These are phyloP conservation scores for Cylas formicarius DNA, from an alignment of 1,140 invertebrate species.

Conservation along the genomic window DNA sequence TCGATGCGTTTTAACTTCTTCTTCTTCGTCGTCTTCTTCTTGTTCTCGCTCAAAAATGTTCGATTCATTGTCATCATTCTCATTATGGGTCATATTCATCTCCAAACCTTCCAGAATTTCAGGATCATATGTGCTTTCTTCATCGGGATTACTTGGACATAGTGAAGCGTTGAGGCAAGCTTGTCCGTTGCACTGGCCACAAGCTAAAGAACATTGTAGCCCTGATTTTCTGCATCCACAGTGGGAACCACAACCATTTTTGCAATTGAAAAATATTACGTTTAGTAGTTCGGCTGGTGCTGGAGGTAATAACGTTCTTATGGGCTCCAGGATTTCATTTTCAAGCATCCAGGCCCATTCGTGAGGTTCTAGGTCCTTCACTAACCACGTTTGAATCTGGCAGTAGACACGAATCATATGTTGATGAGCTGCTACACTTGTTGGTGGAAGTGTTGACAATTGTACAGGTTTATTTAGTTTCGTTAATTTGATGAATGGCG, in stretches of 20 bases:
- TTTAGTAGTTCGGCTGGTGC: slow-evolving; percentile 35
- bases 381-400: too few relatives aligned
- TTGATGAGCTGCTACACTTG: too few relatives aligned
- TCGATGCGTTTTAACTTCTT: too few relatives aligned
- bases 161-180: too few relatives aligned
- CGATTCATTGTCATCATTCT: slow-evolving; percentile 6
- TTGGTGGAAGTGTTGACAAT: too few relatives aligned
- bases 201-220: slow-evolving; percentile 18
- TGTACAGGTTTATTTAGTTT: too few relatives aligned
- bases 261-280: slow-evolving; percentile 18
- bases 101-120: slow-evolving; percentile 12
- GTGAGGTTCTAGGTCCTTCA: too few relatives aligned
- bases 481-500: too few relatives aligned
- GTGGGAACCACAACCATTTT: slow-evolving; percentile 8
- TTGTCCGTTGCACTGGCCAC: slow-evolving; percentile 13
- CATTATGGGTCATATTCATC: slow-evolving; percentile 7
- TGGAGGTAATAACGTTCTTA: slow-evolving; percentile 29
- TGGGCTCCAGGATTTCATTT: slow-evolving; percentile 37
- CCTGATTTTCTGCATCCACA: slow-evolving; percentile 13
- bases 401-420: too few relatives aligned
- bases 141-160: slow-evolving; percentile 14
- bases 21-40: slow-evolving; percentile 17
- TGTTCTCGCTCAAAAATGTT: slow-evolving; percentile 12
- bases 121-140: slow-evolving; percentile 11
- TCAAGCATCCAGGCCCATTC: slow-evolving; percentile 38